Conservation (phyloP, 2,888 invertebrate genomes). For the Trileptium ribeirensis region DNA sequence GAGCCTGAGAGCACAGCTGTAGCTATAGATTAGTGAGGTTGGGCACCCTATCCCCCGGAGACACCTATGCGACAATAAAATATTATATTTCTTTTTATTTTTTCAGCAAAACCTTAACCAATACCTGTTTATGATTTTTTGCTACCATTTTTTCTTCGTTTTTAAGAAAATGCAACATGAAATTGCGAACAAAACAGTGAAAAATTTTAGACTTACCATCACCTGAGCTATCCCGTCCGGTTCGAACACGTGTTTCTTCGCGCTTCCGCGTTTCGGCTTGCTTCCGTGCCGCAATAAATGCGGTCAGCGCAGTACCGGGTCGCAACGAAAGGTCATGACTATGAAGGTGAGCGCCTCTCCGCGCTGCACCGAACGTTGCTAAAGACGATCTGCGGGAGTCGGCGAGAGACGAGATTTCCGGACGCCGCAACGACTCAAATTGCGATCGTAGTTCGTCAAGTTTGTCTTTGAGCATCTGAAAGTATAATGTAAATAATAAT, state of each 20-base stretch:
- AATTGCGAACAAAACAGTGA: too few species aligned
- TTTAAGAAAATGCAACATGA: too few species aligned
- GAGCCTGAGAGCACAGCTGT: too few species aligned
- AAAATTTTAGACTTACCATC: not conserved
- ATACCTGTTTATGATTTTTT: too few species aligned
- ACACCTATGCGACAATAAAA: too few species aligned
- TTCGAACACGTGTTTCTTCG: not conserved
- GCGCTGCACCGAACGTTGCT: not conserved
- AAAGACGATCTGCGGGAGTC: not conserved
- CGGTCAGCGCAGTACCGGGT: not conserved
- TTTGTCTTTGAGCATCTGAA: slow-evolving; percentile 14
- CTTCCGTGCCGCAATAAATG: not conserved
- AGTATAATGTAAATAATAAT: too few species aligned
- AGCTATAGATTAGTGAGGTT: too few species aligned
- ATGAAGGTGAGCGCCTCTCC: not conserved
- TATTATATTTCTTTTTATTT: too few species aligned
- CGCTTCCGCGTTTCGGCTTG: not conserved
- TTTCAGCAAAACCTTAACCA: too few species aligned
- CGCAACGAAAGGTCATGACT: not conserved
- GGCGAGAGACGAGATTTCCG: not conserved
- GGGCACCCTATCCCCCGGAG: too few species aligned
- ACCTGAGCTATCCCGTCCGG: not conserved
- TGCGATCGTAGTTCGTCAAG: slow-evolving; percentile 8
- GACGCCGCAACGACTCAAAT: not conserved
- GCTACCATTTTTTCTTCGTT: too few species aligned